phyloP scores from a whole-genome alignment of 2,888 invertebrate species.

The Listrodromus nycthemerus region DNA sequence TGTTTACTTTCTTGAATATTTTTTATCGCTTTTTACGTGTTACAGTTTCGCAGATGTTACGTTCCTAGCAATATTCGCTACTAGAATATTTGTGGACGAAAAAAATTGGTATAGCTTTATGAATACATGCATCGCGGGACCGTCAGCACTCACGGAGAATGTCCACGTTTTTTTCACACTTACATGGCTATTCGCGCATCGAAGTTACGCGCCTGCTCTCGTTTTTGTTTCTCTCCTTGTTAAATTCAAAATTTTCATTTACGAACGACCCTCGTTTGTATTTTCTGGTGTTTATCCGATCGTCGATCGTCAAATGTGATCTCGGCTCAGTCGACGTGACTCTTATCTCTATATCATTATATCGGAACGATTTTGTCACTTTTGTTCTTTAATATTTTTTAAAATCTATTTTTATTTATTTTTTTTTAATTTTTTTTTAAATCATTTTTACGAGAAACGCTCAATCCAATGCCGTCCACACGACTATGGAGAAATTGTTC shows the following conservation, averaged over 20 bases:
- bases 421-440: neutral
- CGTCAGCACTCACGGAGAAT: slow-evolving; percentile 30
- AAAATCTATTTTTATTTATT: neutral
- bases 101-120: neutral
- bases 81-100: neutral
- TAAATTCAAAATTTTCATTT: slow-evolving; percentile 12
- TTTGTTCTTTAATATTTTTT: neutral
- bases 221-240: neutral
- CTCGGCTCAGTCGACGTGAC: neutral
- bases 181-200: slow-evolving; percentile 24
- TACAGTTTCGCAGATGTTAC: neutral
- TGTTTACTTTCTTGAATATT: neutral
- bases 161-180: slow-evolving; percentile 24
- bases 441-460: neutral
- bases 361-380: neutral
- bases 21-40: neutral
- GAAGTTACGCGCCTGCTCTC: slow-evolving; percentile 13
- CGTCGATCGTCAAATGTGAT: neutral
- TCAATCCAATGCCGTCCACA: slow-evolving; percentile 22
- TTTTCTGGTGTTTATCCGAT: slow-evolving; percentile 26
- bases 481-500: slow-evolving; percentile 23
- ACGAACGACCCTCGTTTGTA: neutral
- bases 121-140: slow-evolving; percentile 14
- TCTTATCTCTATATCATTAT: neutral
- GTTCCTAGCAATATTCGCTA: neutral